These are phyloP conservation scores for Pseudochaenichthys georgianus DNA, from an alignment of 2,797 vertebrate species.

Conservation along the genomic window DNA sequence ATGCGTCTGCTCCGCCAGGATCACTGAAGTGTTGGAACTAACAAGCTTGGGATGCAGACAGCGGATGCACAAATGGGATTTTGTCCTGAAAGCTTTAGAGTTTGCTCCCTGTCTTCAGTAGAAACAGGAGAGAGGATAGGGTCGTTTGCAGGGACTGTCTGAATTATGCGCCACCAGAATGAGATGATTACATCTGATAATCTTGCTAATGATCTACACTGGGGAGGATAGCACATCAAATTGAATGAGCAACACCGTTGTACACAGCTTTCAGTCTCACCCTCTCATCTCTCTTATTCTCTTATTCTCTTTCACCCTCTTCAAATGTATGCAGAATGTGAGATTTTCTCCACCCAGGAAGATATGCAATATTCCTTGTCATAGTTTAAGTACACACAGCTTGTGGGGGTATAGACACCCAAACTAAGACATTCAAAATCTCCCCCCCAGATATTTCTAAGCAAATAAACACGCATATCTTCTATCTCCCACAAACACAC, in stretches of 20 bases:
- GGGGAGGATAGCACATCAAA: conserved; percentile 62
- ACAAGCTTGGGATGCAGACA: conserved; percentile 86
- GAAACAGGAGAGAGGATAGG: conserved; percentile 47
- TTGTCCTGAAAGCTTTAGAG: conserved; percentile 82
- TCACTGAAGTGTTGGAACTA: conserved; percentile 87
- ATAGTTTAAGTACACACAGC: conserved; percentile 56
- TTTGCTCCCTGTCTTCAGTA: conserved; percentile 62
- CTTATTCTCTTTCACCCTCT: conserved; percentile 52
- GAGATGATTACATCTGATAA: conserved; percentile 80
- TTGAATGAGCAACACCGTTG: conserved; percentile 61
- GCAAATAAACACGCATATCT: conserved; percentile 26
- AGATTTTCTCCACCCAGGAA: conserved; percentile 60
- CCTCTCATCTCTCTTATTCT: conserved; percentile 54
- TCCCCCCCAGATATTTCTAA: conserved; percentile 33
- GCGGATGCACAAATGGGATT: conserved; percentile 86
- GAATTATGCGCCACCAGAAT: conserved; percentile 68
- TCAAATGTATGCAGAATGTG: conserved; percentile 57
- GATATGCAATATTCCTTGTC: conserved; percentile 70
- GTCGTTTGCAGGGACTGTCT: conserved; percentile 44
- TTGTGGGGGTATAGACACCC: conserved; percentile 41
- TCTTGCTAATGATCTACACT: conserved; percentile 78
- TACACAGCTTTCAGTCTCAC: conserved; percentile 51
- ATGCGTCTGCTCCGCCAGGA: conserved; percentile 77
- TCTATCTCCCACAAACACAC: neutral
- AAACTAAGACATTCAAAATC: conserved; percentile 37